These are phyloP conservation scores for Balaenoptera acutorostrata DNA, from an alignment of 2,113 vertebrate genomes.

Conservation along the genomic window DNA sequence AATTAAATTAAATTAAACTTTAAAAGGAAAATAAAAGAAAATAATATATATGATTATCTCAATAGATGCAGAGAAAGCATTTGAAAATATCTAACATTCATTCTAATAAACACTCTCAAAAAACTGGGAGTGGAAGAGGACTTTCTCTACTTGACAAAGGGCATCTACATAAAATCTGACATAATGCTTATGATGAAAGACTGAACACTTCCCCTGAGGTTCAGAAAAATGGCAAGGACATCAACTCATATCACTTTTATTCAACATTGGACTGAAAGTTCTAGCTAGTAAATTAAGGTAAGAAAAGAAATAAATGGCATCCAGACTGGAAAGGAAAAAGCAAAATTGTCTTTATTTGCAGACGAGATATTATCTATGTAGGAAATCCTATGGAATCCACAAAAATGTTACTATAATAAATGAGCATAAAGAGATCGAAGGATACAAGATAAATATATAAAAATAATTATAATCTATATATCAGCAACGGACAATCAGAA, in stretches of 20 bases:
- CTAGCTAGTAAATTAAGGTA: too few species aligned
- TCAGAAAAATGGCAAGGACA: neutral
- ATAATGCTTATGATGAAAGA: accelerated
- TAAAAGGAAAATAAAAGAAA: neutral
- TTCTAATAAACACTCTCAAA: neutral
- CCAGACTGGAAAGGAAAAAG: neutral
- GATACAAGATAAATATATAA: neutral
- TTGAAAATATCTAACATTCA: neutral
- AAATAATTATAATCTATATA: neutral
- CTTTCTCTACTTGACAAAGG: neutral
- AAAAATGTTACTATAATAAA: too few species aligned
- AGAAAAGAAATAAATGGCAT: neutral
- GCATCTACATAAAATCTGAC: too few species aligned
- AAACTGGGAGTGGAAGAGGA: neutral
- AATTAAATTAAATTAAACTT: too few species aligned
- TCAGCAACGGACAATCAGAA: neutral
- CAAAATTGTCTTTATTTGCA: neutral
- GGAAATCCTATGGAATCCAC: neutral
- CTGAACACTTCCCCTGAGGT: neutral
- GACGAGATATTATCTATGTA: neutral
- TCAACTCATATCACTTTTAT: accelerated
- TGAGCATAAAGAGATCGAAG: neutral
- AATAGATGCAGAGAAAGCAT: neutral
- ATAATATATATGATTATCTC: neutral
- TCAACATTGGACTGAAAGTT: neutral